A percentile compares a stretch with the other conserved stretches of the same genome.
phyloP scores from a whole-genome alignment of 1,140 invertebrate species.

The Ips typographus region DNA sequence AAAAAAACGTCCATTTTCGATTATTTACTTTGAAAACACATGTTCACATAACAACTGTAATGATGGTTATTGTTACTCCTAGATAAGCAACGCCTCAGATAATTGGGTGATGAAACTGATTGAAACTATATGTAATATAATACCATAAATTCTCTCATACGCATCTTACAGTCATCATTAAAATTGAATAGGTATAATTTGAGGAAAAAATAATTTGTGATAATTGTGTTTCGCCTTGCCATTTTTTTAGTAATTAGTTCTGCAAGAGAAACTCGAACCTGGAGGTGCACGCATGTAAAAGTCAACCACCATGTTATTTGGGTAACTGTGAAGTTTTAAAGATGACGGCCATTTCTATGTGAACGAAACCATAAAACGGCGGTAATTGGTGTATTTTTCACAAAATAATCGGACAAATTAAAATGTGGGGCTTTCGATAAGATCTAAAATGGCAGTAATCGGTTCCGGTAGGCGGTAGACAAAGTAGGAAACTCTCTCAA shows the following conservation, averaged over 20 bases:
- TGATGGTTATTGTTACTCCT: neutral
- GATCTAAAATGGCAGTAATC: constrained; percentile 5
- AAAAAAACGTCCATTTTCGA: neutral
- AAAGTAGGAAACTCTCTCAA: too few relatives aligned
- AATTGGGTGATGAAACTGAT: constrained; percentile 8
- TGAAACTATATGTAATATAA: constrained; percentile 1
- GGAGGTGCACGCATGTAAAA: constrained; percentile 1
- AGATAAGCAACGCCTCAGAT: constrained; percentile 4
- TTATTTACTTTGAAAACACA: neutral
- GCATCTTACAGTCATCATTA: neutral
- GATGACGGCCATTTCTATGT: constrained; percentile 1
- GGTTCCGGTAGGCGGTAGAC: neutral
- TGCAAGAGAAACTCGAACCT: constrained; percentile 2
- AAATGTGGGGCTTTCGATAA: neutral
- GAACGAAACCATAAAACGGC: constrained; percentile 6
- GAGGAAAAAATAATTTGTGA: constrained; percentile 9
- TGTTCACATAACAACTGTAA: neutral
- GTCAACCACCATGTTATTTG: constrained; percentile 6
- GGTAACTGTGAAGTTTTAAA: constrained; percentile 4
- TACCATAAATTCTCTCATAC: constrained; percentile 3
- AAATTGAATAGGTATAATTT: constrained; percentile 4
- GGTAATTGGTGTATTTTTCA: neutral
- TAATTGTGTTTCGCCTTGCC: constrained; percentile 12
- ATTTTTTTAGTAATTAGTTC: constrained; percentile 13
- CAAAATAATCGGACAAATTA: neutral